Percentiles rank a stretch among this genome's conserved stretches.
phyloP scores from a whole-genome alignment of 2,797 vertebrate genomes.

The Eremophila alpestris region DNA sequence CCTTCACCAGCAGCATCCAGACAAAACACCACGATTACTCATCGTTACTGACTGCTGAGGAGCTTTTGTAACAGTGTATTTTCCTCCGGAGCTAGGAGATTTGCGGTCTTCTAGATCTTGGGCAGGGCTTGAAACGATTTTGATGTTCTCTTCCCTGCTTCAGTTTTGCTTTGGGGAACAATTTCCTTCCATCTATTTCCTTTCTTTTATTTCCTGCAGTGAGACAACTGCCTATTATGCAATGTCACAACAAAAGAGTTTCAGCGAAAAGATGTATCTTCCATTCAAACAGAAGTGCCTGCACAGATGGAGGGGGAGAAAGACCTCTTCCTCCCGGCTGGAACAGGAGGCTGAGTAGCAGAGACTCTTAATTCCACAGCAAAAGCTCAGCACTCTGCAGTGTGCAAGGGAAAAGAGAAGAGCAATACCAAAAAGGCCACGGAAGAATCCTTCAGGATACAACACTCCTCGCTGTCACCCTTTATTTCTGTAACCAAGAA shows the following conservation, averaged over 20 bases:
- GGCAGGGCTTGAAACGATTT: neutral
- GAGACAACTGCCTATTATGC: conserved; percentile 50
- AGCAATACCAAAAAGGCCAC: conserved; percentile 45
- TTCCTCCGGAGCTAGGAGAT: conserved; percentile 43
- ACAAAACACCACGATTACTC: neutral
- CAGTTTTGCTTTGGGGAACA: conserved; percentile 27
- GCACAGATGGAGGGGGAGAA: neutral
- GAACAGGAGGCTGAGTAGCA: neutral
- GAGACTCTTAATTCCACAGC: conserved; percentile 49
- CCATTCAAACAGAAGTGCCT: conserved; percentile 28
- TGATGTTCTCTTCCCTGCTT: conserved; percentile 14
- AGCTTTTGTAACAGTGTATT: neutral
- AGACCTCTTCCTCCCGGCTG: conserved; percentile 60
- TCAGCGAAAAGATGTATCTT: conserved; percentile 56
- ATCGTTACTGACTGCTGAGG: neutral
- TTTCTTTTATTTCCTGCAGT: conserved; percentile 59
- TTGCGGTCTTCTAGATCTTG: conserved; percentile 19
- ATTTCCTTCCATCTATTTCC: conserved; percentile 22
- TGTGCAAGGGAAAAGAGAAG: neutral
- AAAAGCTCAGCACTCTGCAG: conserved; percentile 60
- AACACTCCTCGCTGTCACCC: conserved; percentile 36
- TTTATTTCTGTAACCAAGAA: conserved; percentile 31
- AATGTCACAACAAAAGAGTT: conserved; percentile 62
- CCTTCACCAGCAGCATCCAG: conserved; percentile 52
- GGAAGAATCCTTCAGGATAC: conserved; percentile 30